Conservation (phyloP, 2,113 vertebrate species). For the Calidris pugnax region DNA sequence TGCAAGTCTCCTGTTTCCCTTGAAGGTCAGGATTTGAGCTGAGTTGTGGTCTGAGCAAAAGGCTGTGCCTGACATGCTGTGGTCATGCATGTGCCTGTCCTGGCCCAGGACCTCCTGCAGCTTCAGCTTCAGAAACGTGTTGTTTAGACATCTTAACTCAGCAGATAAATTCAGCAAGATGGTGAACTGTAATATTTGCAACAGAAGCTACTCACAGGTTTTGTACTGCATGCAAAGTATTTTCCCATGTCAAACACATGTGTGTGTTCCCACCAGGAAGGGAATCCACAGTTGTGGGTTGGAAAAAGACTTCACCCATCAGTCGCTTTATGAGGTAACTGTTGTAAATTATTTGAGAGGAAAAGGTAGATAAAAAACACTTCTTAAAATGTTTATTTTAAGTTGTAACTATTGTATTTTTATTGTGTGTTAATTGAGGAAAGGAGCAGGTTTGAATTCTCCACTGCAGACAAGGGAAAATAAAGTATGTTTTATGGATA, state of each 20-base stretch:
- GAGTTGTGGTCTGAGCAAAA: not conserved
- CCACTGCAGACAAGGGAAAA: not conserved
- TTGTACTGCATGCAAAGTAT: not conserved
- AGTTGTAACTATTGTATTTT: not conserved
- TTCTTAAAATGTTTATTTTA: not conserved
- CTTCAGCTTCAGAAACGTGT: not conserved
- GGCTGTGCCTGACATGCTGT: not conserved
- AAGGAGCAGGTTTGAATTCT: not conserved
- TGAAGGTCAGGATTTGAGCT: not conserved
- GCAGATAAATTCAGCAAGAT: not conserved
- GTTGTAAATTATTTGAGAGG: not conserved
- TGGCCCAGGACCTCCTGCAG: not conserved
- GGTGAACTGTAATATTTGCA: not conserved
- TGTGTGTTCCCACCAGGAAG: not conserved
- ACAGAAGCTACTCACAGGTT: not conserved
- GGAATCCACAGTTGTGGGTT: not conserved
- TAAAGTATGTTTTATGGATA: not conserved
- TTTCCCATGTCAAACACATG: not conserved
- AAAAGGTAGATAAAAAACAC: not conserved
- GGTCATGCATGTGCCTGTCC: not conserved
- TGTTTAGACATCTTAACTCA: not conserved
- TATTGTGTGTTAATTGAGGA: not conserved
- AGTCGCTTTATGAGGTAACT: not conserved
- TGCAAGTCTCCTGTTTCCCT: not conserved
- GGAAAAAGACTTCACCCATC: not conserved